Percentiles rank a stretch among this genome's conserved stretches.
These are phyloP conservation scores for Notoglanidium macrostoma DNA, from an alignment of 2,797 vertebrate species.

Conservation along the genomic window DNA sequence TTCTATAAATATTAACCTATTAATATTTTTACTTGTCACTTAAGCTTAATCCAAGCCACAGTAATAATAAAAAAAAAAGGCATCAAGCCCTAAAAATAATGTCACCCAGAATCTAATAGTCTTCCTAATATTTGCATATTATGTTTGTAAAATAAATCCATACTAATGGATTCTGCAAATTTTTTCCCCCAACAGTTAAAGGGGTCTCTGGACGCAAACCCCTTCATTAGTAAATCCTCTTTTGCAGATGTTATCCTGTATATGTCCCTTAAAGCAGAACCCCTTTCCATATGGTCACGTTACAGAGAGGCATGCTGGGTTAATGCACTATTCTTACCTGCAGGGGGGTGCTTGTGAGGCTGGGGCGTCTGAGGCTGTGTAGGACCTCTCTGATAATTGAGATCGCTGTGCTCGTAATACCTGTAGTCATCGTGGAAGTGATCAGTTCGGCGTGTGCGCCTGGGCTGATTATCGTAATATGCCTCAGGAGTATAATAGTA, in stretches of 20 bases:
- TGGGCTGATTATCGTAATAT: slow-evolving; percentile 81
- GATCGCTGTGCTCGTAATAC: slow-evolving; percentile 88
- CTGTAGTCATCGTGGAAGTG: slow-evolving; percentile 88
- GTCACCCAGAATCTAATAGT: not conserved
- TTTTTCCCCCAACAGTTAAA: not conserved
- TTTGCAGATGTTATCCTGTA: not conserved
- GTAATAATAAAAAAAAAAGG: not conserved
- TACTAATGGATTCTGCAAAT: not conserved
- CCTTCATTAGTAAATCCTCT: not conserved
- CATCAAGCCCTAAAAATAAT: not conserved
- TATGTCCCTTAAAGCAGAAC: not conserved
- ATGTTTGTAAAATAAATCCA: not conserved
- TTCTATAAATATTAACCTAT: not conserved
- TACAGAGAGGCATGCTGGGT: not conserved
- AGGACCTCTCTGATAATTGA: slow-evolving; percentile 84
- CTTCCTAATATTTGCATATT: not conserved
- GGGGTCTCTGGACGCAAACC: not conserved
- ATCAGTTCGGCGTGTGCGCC: slow-evolving; percentile 79
- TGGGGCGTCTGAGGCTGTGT: slow-evolving; percentile 76
- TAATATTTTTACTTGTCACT: not conserved
- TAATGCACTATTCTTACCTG: slow-evolving; percentile 75
- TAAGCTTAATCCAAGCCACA: not conserved
- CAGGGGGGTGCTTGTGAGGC: slow-evolving; percentile 82
- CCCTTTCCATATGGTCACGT: not conserved
- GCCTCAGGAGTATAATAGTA: slow-evolving; percentile 85